A percentile compares a stretch with the other conserved stretches of the same genome.
Conservation (phyloP, 2,888 invertebrate species). For the Oeneis ivallda region DNA sequence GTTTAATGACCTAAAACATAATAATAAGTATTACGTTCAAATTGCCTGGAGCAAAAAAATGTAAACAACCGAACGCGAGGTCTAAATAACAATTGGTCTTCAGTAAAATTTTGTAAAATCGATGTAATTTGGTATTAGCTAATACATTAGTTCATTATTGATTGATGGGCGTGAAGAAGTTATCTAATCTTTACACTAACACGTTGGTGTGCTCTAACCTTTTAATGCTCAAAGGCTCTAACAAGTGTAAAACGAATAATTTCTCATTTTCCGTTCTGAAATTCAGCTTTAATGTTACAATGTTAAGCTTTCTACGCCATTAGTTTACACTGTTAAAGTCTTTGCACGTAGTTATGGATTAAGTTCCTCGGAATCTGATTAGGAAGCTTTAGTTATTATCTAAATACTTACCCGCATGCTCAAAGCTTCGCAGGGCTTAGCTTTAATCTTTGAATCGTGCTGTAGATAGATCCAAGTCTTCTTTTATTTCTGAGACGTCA, state of each 20-base stretch:
- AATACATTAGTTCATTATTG: no score
- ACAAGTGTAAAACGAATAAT: neutral
- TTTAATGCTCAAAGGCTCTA: no score
- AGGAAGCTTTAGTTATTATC: slow-evolving; percentile 30
- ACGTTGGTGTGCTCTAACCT: no score
- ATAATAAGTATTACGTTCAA: no score
- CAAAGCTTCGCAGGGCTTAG: slow-evolving; percentile 26
- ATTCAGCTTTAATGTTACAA: neutral
- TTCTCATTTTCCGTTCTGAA: neutral
- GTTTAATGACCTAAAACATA: no score
- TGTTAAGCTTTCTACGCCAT: neutral
- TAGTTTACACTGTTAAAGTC: slow-evolving; percentile 19
- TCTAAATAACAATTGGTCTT: no score
- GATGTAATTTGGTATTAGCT: no score
- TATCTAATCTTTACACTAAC: no score
- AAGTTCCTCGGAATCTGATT: slow-evolving; percentile 28
- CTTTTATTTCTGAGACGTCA: neutral
- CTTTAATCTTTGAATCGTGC: slow-evolving; percentile 22
- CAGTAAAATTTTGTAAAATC: no score
- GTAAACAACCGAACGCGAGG: no score
- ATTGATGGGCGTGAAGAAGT: no score
- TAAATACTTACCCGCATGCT: slow-evolving; percentile 33
- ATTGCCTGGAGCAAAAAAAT: no score
- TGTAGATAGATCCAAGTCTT: neutral
- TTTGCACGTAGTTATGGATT: slow-evolving; percentile 26